A percentile compares a stretch with the other conserved stretches of the same genome.
Conservation (phyloP, 2,113 vertebrate genomes). For the Pagrus major region DNA sequence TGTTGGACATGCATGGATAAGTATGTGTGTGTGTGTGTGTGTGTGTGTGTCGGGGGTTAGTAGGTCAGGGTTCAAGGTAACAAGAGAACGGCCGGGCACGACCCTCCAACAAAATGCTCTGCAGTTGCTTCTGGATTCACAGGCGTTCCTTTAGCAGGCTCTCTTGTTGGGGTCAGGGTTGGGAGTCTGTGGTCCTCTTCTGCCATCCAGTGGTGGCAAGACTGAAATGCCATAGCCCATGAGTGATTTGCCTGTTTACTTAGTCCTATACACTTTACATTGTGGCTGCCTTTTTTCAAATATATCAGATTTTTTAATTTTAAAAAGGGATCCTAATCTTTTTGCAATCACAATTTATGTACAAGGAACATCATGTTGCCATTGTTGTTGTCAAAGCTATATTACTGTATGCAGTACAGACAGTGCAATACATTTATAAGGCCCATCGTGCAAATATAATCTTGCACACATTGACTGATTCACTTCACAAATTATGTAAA, state of each 20-base stretch:
- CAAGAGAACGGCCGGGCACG: not conserved
- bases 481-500: not conserved
- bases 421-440: not conserved
- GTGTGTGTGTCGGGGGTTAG: not conserved
- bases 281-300: too few species aligned
- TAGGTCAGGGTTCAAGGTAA: constrained; percentile 22
- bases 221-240: not conserved
- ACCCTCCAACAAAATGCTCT: not conserved
- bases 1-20: not conserved
- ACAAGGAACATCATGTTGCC: not conserved
- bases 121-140: not conserved
- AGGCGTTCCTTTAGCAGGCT: not conserved
- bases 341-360: too few species aligned
- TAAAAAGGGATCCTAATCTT: too few species aligned
- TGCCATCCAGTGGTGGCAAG: constrained; percentile 51
- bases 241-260: not conserved
- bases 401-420: not conserved
- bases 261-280: not conserved
- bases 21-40: not conserved
- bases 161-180: too few species aligned
- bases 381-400: not conserved
- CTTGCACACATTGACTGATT: not conserved
- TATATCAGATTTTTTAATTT: not conserved
- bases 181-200: not conserved
- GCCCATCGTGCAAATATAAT: not conserved